Evolutionary conservation across 2,888 invertebrate genomes (phyloP).

Genomic region (Parascotia fuliginaria): DNA sequence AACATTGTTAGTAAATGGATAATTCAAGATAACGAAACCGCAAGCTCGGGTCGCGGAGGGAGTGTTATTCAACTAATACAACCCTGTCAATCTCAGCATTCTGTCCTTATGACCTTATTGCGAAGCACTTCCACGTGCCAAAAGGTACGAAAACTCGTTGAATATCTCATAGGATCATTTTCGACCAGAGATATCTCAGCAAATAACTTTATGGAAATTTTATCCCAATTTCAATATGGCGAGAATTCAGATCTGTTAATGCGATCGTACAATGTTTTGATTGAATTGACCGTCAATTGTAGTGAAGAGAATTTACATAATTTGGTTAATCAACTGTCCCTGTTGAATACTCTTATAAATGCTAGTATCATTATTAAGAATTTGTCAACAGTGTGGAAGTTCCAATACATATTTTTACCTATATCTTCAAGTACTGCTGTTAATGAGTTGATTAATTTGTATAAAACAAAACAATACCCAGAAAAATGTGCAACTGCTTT

Average conservation of each 20-base stretch:
- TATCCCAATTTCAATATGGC: slow-evolving; percentile 64
- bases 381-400: slow-evolving; percentile 75
- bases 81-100: slow-evolving; percentile 52
- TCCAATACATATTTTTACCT: slow-evolving; percentile 76
- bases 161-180: slow-evolving; percentile 56
- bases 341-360: slow-evolving; percentile 68
- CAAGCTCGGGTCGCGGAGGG: slow-evolving; percentile 59
- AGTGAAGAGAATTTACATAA: slow-evolving; percentile 71
- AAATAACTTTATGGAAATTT: slow-evolving; percentile 42
- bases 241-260: slow-evolving; percentile 62
- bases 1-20: slow-evolving; percentile 53
- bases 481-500: slow-evolving; percentile 31
- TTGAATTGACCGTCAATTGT: slow-evolving; percentile 65
- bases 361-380: slow-evolving; percentile 69
- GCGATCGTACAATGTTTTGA: slow-evolving; percentile 61
- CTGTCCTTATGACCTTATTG: slow-evolving; percentile 57
- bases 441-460: slow-evolving; percentile 69
- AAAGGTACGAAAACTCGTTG: slow-evolving; percentile 64
- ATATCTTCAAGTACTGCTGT: slow-evolving; percentile 69
- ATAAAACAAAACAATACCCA: slow-evolving; percentile 35
- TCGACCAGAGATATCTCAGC: slow-evolving; percentile 28
- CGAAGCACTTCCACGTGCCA: slow-evolving; percentile 65
- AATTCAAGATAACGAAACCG: slow-evolving; percentile 44
- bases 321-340: slow-evolving; percentile 58
- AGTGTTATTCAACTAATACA: slow-evolving; percentile 60